phyloP scores from a whole-genome alignment of 2,888 invertebrate genomes.

The Tipula confusa region DNA sequence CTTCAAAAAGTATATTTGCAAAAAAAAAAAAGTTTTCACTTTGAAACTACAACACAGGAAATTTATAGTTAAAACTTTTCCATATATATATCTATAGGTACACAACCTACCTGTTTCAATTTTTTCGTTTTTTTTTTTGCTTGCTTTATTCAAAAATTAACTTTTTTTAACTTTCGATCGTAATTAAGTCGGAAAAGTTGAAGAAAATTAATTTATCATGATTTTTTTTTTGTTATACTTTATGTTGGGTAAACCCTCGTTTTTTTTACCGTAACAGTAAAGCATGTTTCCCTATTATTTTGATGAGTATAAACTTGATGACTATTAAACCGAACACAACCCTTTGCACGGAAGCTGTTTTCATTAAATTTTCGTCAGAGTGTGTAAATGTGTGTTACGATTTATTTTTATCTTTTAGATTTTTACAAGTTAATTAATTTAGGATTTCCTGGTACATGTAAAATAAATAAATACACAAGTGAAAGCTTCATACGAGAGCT shows the following conservation, averaged over 20 bases:
- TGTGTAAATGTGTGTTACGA: too few species aligned
- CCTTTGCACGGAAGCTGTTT: neutral
- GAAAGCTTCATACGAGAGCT: neutral
- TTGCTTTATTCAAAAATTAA: neutral
- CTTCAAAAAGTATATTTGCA: neutral
- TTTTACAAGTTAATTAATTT: constrained; percentile 7
- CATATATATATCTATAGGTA: neutral
- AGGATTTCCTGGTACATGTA: neutral
- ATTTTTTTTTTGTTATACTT: neutral
- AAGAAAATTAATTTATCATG: constrained; percentile 12
- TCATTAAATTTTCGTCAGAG: neutral
- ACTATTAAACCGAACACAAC: neutral
- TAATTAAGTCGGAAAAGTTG: constrained; percentile 12
- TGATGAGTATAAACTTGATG: constrained; percentile 25
- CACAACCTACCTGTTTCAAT: neutral
- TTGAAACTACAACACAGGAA: constrained; percentile 20
- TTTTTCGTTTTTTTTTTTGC: too few species aligned
- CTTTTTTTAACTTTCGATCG: neutral
- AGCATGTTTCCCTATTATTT: neutral
- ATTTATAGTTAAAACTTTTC: constrained; percentile 25
- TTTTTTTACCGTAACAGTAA: too few species aligned
- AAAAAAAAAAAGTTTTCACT: neutral
- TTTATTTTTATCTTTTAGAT: neutral
- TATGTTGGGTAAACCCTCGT: neutral
- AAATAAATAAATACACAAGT: neutral